Conservation (phyloP, 2,797 vertebrate species). For the Lycodopsis pacificus region DNA sequence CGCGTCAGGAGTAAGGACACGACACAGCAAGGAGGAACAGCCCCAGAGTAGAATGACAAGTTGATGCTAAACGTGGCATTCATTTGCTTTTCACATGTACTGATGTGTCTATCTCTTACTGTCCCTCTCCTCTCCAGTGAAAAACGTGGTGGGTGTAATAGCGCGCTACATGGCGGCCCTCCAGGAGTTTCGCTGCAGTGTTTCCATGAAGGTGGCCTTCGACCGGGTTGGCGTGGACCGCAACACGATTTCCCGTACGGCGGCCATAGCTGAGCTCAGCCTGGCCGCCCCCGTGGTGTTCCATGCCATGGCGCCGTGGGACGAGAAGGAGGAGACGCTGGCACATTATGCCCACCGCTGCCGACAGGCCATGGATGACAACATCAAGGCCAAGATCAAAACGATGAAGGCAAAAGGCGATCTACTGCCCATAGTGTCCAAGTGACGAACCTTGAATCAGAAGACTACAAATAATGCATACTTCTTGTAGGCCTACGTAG, state of each 20-base stretch:
- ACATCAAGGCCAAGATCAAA: slow-evolving; percentile 79
- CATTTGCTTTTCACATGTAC: neutral
- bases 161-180: slow-evolving; percentile 79
- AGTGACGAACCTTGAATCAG: slow-evolving; percentile 43
- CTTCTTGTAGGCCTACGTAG: neutral
- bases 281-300: slow-evolving; percentile 78
- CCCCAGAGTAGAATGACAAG: neutral
- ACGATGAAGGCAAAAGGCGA: slow-evolving; percentile 73
- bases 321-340: slow-evolving; percentile 79
- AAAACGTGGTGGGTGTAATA: slow-evolving; percentile 79
- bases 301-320: slow-evolving; percentile 73
- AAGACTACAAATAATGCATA: neutral
- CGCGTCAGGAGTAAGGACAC: slow-evolving; percentile 76
- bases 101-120: neutral
- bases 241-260: slow-evolving; percentile 80
- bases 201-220: slow-evolving; percentile 82
- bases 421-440: slow-evolving; percentile 82
- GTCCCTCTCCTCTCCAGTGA: slow-evolving; percentile 61
- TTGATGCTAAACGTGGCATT: neutral
- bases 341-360: slow-evolving; percentile 75
- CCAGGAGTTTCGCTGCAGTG: slow-evolving; percentile 75
- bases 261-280: slow-evolving; percentile 77
- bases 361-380: slow-evolving; percentile 78
- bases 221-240: slow-evolving; percentile 80
- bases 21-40: neutral